Conservation (phyloP, 2,113 vertebrate species). For the Gopherus flavomarginatus region DNA sequence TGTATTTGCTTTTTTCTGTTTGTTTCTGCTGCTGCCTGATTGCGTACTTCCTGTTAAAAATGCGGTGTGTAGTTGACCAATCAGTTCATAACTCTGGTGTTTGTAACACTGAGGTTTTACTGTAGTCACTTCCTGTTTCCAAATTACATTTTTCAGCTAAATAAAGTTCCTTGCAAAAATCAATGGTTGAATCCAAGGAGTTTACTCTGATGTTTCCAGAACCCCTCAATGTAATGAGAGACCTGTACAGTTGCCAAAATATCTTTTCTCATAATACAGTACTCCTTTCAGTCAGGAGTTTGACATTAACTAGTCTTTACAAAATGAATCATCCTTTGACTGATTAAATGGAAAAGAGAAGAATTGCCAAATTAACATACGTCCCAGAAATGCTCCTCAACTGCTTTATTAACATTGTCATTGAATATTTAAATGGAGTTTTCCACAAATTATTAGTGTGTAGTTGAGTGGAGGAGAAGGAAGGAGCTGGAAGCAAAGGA, state of each 20-base stretch:
- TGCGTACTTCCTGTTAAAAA: too few relatives aligned
- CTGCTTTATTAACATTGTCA: not conserved
- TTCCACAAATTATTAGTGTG: not conserved
- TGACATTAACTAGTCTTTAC: not conserved
- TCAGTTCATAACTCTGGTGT: too few relatives aligned
- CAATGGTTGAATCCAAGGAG: not conserved
- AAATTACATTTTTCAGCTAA: not conserved
- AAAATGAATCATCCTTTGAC: not conserved
- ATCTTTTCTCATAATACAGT: not conserved
- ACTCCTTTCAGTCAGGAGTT: not conserved
- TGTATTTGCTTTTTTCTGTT: too few relatives aligned
- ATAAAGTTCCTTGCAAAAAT: not conserved
- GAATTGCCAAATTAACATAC: not conserved
- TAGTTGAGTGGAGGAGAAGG: not conserved
- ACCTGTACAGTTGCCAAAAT: not conserved
- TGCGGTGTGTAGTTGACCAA: too few relatives aligned
- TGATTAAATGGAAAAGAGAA: conserved; percentile 29
- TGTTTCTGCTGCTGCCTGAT: too few relatives aligned
- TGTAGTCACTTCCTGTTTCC: not conserved
- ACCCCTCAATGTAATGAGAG: not conserved
- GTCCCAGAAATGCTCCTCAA: not conserved
- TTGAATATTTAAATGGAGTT: not conserved
- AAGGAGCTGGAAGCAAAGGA: not conserved
- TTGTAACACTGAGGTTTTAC: not conserved
- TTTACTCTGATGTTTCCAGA: not conserved